Conservation (phyloP, 2,113 vertebrate species). For the Antechinus flavipes region DNA sequence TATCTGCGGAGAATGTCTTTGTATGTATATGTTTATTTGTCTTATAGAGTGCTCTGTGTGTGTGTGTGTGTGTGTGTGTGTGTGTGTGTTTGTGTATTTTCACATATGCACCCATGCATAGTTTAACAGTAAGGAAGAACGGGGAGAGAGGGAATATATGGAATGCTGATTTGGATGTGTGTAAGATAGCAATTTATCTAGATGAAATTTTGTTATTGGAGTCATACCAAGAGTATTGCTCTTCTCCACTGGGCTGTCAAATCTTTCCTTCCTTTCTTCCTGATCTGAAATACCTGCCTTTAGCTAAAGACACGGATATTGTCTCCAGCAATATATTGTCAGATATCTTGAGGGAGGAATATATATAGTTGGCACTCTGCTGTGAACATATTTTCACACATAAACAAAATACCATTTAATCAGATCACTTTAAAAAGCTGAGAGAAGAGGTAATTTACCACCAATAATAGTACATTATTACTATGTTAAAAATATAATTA, state of each 20-base stretch:
- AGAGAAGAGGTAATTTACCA: neutral
- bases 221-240: neutral
- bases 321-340: neutral
- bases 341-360: neutral
- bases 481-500: neutral
- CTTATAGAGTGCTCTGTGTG: neutral
- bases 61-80: neutral
- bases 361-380: neutral
- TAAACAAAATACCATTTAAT: neutral
- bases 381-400: neutral
- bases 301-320: neutral
- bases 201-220: neutral
- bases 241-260: neutral
- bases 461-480: neutral
- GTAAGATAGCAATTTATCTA: neutral
- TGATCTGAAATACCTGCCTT: neutral
- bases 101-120: neutral
- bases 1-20: neutral
- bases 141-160: neutral
- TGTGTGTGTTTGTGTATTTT: neutral
- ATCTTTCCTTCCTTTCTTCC: rapidly evolving
- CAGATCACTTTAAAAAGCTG: neutral
- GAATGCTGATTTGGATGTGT: neutral
- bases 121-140: neutral
- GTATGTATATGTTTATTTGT: neutral